Evolutionary conservation across 2,797 vertebrate species (phyloP).

Genomic region (Champsocephalus gunnari): DNA sequence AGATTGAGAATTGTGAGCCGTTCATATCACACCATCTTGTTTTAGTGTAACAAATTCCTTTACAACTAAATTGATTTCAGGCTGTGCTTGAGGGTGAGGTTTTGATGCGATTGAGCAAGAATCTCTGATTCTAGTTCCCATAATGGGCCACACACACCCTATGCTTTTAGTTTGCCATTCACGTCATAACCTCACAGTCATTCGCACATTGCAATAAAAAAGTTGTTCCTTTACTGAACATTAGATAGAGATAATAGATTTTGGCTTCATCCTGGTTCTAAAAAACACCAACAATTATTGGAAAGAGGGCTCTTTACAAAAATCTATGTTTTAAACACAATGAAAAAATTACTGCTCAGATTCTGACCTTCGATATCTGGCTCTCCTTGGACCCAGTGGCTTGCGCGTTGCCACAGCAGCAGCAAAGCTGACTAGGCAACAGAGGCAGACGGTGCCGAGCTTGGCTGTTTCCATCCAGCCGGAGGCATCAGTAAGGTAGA

Average conservation of each 20-base stretch:
- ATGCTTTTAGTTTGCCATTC: constrained; percentile 5
- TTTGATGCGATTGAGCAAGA: constrained; percentile 1
- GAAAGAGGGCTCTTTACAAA: constrained; percentile 12
- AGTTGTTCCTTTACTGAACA: constrained; percentile 1
- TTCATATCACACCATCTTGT: too few species aligned
- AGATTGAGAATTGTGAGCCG: background rate
- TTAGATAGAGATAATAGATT: background rate
- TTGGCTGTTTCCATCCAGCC: constrained; percentile 90
- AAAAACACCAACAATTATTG: constrained; percentile 7
- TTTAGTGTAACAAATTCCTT: too few species aligned
- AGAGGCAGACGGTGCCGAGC: constrained; percentile 86
- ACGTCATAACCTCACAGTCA: constrained; percentile 31
- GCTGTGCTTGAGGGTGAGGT: background rate
- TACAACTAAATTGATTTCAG: background rate
- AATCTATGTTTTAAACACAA: constrained; percentile 50
- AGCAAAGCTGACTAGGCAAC: constrained; percentile 94
- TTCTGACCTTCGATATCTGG: constrained; percentile 98
- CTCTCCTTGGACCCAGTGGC: constrained; percentile 87
- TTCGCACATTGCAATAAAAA: constrained; percentile 18
- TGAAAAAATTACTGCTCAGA: constrained; percentile 86
- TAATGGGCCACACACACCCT: constrained; percentile 10
- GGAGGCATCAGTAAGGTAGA: constrained; percentile 77
- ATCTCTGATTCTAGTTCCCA: background rate
- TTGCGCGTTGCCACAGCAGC: constrained; percentile 93
- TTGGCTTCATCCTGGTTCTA: constrained; percentile 7